Evolutionary conservation across 2,797 vertebrate species (phyloP), one percentile per base, ranked within the genome.

Genomic region (Geotria australis): DNA sequence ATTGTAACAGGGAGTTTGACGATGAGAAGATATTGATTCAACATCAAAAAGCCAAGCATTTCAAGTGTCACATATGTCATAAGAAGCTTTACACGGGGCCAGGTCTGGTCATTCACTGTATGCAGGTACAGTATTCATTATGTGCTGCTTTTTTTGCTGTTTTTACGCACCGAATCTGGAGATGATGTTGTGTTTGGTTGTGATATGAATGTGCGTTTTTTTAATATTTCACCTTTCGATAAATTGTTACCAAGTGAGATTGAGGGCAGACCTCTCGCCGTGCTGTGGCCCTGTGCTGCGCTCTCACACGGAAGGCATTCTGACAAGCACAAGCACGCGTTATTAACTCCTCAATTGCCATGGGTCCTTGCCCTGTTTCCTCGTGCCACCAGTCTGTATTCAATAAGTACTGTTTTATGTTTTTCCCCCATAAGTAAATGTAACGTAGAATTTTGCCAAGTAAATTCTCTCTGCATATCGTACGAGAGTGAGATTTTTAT

Each of bases 1-100:
- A 98, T 60, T 98, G 89, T 64, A 98, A 95, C 67, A 77, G 89
- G 69, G 89, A 98, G 70, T 98, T 98, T 66, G 89, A 98, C 59
- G 89, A 98, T 63, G 89, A 98, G 66, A 98, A 98, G 68, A 98
- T 98, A 60, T 83, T 98, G 59, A 98, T 98, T 67, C 89, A 98
- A 64, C 89, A 98, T 62, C 89, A 98, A 68, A 98, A 98, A 72
- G 89, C 89, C 51, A 98, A 98, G 66, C 89, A 98, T 74, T 95
- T 98, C 66, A 98, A 98, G 75, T 98, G 89, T 63, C 89, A 98
- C 58, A 98, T 98, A 69, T 98, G 89, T 70, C 89, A 98, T 66
- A 98, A 98, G 67, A 98, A 98, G 62, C 65, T 98, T 51, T 98
- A 98, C 61, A 98, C 89, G 10, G 89, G 89, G 58, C 89, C 89